Evolutionary conservation across 2,797 vertebrate species (phyloP), one percentile per base, ranked within the genome.

Genomic region (Catostomus latipinnis): DNA sequence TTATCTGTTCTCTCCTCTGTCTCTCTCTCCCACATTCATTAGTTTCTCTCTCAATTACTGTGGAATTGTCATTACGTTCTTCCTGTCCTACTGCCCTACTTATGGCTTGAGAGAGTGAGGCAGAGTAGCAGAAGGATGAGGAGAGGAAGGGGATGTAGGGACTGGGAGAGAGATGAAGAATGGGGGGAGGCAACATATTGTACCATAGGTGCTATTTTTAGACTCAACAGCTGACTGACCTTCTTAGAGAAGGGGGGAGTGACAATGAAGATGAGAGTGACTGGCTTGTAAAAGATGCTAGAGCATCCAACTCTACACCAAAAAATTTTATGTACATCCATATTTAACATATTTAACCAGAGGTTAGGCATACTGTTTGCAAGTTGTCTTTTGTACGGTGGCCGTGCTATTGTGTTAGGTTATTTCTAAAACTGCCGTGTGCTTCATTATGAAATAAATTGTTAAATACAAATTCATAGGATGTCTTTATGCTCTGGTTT

Each of bases 21-120:
- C 80, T 70, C 52, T 84, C 82, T 81, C 71, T 50, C 72, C 67
- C 88, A 83, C 86, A 79, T 72, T 60, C 82, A 81, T 84, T 78
- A 77, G 76, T 71, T 73, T 83, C 61, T 54, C 65, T 80, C 71
- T 74, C 67, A 34, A 87, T 90, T 85, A 87, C 80, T 56, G 72
- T 87, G 82, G 82, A 82, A 86, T 90, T 92, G 90, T 91, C 89
- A 92, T 92, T 89, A 91, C 71, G 54, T 85, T 90, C 86, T 90
- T 80, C 82, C 90, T 92, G 94, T 84, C 86, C 93, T 91, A 94
- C 90, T 95, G 93, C 91, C 94, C 94, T 94, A 95, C 91, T 94
- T 95, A 91, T 87, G 84, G 89, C 83, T 14, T 43, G 62, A 89
- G 86, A 76, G 87, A 91, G 88, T 74, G 88, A 88, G 82, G 18